Evolutionary conservation across 2,888 invertebrate genomes (phyloP).

Genomic region (Rhabditoides inermis): DNA sequence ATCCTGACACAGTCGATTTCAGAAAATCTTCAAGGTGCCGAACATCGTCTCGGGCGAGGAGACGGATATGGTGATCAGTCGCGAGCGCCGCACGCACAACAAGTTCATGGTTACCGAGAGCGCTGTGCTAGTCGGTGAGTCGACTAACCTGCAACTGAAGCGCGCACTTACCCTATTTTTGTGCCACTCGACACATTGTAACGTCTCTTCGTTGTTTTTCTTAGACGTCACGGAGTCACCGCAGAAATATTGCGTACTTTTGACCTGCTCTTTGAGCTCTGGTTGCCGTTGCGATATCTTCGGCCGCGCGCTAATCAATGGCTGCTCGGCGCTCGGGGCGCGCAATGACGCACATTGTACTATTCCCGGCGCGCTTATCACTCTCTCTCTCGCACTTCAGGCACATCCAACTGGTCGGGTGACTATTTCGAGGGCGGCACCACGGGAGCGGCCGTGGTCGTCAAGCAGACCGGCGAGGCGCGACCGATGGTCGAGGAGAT

Average conservation of each 20-base stretch:
- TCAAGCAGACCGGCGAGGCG: slow-evolving; percentile 45
- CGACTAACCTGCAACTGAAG: too few species aligned
- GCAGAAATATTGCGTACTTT: too few species aligned
- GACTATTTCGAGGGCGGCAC: slow-evolving; percentile 81
- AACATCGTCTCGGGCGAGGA: too few species aligned
- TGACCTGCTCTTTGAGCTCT: too few species aligned
- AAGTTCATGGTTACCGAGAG: slow-evolving; percentile 96
- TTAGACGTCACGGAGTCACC: too few species aligned
- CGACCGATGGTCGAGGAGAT: slow-evolving; percentile 67
- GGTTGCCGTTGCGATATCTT: background rate
- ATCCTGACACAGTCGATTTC: slow-evolving; percentile 38
- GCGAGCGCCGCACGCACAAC: slow-evolving; percentile 84
- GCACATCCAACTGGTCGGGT: slow-evolving; percentile 92
- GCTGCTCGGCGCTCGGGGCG: too few species aligned
- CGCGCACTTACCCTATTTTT: background rate
- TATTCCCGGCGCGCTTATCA: background rate
- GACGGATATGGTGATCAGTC: slow-evolving; percentile 72
- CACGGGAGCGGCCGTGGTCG: slow-evolving; percentile 74
- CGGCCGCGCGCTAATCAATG: background rate
- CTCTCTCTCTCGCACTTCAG: too few species aligned
- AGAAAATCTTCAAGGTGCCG: slow-evolving; percentile 85
- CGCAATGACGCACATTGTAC: background rate
- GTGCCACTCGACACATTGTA: background rate
- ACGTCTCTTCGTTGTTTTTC: background rate
- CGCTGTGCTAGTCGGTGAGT: slow-evolving; percentile 75